Conservation (phyloP, 2,888 invertebrate species). For the Acanthococcus lagerstroemiae region DNA sequence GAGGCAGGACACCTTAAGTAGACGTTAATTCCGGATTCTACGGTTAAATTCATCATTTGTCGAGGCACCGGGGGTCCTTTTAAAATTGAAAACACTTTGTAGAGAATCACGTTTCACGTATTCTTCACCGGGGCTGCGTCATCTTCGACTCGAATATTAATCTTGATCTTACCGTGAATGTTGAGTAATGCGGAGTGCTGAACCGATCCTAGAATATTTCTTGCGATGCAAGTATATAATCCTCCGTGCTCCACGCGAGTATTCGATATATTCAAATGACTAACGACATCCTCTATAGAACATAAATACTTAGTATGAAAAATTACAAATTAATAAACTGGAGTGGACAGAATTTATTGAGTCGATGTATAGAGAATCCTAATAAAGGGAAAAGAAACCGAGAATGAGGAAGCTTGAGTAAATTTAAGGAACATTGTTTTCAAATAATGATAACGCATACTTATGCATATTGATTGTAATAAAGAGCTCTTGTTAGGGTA, state of each 20-base stretch:
- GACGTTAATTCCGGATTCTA: slow-evolving; percentile 44
- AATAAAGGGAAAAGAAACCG: neutral
- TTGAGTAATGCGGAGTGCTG: slow-evolving; percentile 66
- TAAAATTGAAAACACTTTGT: neutral
- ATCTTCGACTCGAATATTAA: neutral
- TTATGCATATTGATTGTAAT: neutral
- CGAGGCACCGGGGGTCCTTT: slow-evolving; percentile 45
- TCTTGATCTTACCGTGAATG: slow-evolving; percentile 55
- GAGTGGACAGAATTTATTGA: neutral
- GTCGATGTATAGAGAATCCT: too few species aligned
- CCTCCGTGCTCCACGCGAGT: slow-evolving; percentile 74
- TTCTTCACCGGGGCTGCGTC: neutral
- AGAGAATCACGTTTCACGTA: slow-evolving; percentile 1
- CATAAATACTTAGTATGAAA: neutral
- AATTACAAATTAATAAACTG: neutral
- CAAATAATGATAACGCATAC: neutral
- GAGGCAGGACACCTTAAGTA: slow-evolving; percentile 47
- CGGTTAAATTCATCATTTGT: slow-evolving; percentile 45
- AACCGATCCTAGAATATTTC: slow-evolving; percentile 60
- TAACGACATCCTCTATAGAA: slow-evolving; percentile 50
- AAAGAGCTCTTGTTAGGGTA: too few species aligned
- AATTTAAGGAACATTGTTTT: neutral
- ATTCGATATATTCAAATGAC: slow-evolving; percentile 70
- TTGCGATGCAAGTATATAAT: slow-evolving; percentile 69
- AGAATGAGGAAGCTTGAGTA: neutral